Conservation (phyloP, 2,113 vertebrate species). For the Crotalus viridis region DNA sequence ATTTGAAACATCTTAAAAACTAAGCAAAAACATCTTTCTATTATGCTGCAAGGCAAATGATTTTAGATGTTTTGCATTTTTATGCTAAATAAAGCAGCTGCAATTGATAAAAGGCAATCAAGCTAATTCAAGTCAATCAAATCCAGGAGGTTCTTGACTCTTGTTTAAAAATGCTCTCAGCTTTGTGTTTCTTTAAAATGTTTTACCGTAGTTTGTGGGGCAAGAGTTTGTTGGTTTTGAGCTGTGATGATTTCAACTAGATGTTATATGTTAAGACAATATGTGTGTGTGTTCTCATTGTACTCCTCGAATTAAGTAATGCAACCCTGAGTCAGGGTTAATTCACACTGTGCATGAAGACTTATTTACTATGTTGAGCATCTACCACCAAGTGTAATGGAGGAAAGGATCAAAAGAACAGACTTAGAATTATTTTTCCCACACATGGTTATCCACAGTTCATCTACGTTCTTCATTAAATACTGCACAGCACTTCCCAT, state of each 20-base stretch:
- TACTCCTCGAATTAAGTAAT: slow-evolving; percentile 46
- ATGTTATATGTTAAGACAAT: slow-evolving; percentile 30
- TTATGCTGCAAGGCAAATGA: slow-evolving; percentile 79
- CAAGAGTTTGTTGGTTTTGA: slow-evolving; percentile 40
- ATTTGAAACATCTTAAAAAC: slow-evolving; percentile 77
- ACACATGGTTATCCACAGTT: background rate
- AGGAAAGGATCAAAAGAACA: background rate
- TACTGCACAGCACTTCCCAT: background rate
- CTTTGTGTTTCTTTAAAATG: slow-evolving; percentile 70
- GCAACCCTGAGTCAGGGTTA: background rate
- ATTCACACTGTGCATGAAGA: background rate
- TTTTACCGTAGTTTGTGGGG: slow-evolving; percentile 61
- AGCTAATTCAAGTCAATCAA: slow-evolving; percentile 82
- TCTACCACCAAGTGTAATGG: background rate
- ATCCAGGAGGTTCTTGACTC: slow-evolving; percentile 79
- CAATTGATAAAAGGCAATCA: slow-evolving; percentile 81
- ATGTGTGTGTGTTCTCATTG: slow-evolving; percentile 24
- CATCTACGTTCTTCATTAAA: background rate
- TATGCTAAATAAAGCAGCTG: slow-evolving; percentile 79
- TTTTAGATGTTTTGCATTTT: slow-evolving; percentile 82
- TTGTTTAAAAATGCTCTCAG: slow-evolving; percentile 74
- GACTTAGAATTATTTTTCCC: background rate
- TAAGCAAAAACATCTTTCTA: slow-evolving; percentile 80
- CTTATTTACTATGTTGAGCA: background rate
- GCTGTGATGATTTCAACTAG: slow-evolving; percentile 51